A percentile compares a stretch with the other conserved stretches of the same genome.
Evolutionary conservation across 2,888 invertebrate genomes (phyloP).

Genomic region (Nudaria mundana): DNA sequence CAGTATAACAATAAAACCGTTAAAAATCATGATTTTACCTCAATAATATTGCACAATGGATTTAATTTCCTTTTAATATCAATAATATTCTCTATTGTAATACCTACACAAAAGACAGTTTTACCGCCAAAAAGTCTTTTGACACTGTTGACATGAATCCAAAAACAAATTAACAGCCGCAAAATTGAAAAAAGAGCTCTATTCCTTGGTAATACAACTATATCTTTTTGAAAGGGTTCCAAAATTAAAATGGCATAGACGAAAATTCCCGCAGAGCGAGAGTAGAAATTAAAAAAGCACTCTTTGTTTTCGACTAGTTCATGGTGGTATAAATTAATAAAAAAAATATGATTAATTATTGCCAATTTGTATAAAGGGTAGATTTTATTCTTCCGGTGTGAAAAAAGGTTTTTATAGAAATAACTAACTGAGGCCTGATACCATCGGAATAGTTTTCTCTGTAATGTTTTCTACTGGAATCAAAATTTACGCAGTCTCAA

Average conservation of each 20-base stretch:
- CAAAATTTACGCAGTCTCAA: too few relatives aligned
- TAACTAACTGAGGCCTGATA: constrained; percentile 2
- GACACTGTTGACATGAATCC: constrained; percentile 28
- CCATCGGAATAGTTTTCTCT: too few relatives aligned
- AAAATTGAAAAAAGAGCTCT: constrained; percentile 2
- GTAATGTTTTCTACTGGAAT: too few relatives aligned
- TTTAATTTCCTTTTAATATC: constrained; percentile 43
- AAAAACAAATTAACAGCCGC: constrained; percentile 1
- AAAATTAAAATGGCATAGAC: background rate
- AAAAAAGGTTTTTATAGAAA: constrained; percentile 11
- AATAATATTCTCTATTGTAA: constrained; percentile 41
- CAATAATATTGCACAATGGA: constrained; percentile 37
- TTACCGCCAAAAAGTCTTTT: constrained; percentile 46
- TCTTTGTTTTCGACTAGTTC: constrained; percentile 45
- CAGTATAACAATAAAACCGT: constrained; percentile 32
- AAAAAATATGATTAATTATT: constrained; percentile 47
- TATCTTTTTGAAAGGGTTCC: background rate
- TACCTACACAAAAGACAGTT: constrained; percentile 45
- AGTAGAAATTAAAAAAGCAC: constrained; percentile 36
- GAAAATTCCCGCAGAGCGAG: constrained; percentile 40
- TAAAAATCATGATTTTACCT: constrained; percentile 39
- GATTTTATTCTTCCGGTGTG: constrained; percentile 42
- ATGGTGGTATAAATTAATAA: constrained; percentile 44
- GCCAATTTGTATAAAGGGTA: constrained; percentile 28
- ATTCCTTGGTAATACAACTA: background rate